These are phyloP conservation scores for Harpalus rufipes DNA, from an alignment of 2,888 invertebrate species.

Conservation along the genomic window DNA sequence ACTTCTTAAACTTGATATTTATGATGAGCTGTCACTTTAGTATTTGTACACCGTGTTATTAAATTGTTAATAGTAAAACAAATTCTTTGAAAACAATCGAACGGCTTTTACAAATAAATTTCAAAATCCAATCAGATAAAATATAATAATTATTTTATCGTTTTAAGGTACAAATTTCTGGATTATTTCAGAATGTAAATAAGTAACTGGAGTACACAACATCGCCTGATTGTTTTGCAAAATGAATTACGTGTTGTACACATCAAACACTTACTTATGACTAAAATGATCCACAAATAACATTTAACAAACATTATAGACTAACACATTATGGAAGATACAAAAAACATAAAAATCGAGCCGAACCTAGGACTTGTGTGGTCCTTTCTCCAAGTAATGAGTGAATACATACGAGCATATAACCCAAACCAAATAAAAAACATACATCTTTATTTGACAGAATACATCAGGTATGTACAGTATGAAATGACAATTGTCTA, in stretches of 20 bases:
- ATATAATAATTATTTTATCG: too few species aligned
- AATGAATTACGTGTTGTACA: background rate
- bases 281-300: background rate
- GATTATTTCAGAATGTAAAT: too few species aligned
- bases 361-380: background rate
- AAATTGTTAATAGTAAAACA: background rate
- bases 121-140: too few species aligned
- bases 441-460: background rate
- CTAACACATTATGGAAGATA: background rate
- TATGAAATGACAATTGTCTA: slow-evolving; percentile 10
- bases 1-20: too few species aligned
- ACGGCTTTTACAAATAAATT: background rate
- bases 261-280: slow-evolving; percentile 13
- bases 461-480: background rate
- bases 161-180: too few species aligned
- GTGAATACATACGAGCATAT: slow-evolving; percentile 7
- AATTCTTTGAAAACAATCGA: background rate
- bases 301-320: background rate
- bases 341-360: background rate
- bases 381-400: background rate
- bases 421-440: background rate
- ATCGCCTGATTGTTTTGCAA: too few species aligned
- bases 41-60: background rate
- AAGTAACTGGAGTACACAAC: too few species aligned
- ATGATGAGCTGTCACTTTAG: background rate